phyloP scores from a whole-genome alignment of 2,888 invertebrate genomes.

The Conchocele bisecta region DNA sequence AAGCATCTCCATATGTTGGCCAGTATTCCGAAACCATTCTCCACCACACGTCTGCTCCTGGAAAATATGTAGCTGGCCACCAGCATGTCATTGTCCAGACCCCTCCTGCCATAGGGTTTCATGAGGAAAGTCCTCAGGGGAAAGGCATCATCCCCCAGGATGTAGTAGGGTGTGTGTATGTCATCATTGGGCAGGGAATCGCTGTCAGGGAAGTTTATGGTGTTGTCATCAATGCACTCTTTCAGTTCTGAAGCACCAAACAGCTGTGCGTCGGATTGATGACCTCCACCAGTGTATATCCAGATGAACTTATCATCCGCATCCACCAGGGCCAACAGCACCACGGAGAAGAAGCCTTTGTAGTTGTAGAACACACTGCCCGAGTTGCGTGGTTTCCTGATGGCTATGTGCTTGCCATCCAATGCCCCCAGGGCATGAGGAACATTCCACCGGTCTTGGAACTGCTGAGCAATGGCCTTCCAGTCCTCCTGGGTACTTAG shows the following conservation, averaged over 20 bases:
- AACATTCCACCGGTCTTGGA: constrained; percentile 22
- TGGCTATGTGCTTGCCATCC: constrained; percentile 26
- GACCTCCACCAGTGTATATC: background rate
- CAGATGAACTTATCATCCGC: background rate
- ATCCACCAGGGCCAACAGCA: background rate
- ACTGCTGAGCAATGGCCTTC: constrained; percentile 13
- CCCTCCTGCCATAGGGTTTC: constrained; percentile 24
- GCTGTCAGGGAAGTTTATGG: constrained; percentile 4
- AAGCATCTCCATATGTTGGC: constrained; percentile 29
- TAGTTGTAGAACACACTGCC: constrained; percentile 1
- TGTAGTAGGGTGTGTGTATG: constrained; percentile 9
- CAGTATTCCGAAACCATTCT: constrained; percentile 32
- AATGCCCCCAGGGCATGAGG: constrained; percentile 7
- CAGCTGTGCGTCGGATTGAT: background rate
- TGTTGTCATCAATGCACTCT: constrained; percentile 6
- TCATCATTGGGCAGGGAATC: too few relatives aligned
- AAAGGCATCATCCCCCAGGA: constrained; percentile 32
- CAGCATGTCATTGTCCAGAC: constrained; percentile 22
- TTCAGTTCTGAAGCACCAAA: constrained; percentile 4
- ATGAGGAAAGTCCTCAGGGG: constrained; percentile 27
- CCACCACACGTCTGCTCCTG: constrained; percentile 26
- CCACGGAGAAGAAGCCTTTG: background rate
- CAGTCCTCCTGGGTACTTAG: constrained; percentile 11
- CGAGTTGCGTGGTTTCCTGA: too few relatives aligned
- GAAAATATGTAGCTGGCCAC: constrained; percentile 26